Percentiles rank a stretch among this genome's conserved stretches.
phyloP scores from a whole-genome alignment of 2,888 invertebrate genomes.

The Ectemnius cavifrons region DNA sequence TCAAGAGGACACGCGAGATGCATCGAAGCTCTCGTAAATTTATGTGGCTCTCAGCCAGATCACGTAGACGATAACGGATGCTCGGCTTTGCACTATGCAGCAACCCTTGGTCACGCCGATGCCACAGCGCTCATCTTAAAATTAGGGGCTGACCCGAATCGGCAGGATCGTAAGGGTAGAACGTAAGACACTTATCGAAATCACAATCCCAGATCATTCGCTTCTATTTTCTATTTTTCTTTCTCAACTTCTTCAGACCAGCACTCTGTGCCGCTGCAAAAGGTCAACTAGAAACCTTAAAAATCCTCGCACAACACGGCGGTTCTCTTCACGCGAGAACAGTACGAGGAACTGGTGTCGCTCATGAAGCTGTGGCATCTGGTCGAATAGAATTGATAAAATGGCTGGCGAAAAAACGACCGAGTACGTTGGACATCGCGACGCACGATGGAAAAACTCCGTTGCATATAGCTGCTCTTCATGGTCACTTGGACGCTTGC shows the following conservation, averaged over 20 bases:
- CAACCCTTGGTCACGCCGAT: constrained; percentile 96
- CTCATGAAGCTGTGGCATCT: constrained; percentile 97
- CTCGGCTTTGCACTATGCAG: constrained; percentile 97
- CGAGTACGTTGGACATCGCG: constrained; percentile 90
- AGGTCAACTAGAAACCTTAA: constrained; percentile 94
- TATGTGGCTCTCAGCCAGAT: constrained; percentile 94
- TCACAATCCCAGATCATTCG: background rate
- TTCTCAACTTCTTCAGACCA: constrained; percentile 79
- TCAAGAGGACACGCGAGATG: constrained; percentile 97
- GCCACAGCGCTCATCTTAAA: constrained; percentile 93
- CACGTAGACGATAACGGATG: constrained; percentile 94
- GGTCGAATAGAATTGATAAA: constrained; percentile 92
- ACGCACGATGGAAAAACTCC: constrained; percentile 96
- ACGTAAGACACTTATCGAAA: constrained; percentile 80
- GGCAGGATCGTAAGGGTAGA: constrained; percentile 94
- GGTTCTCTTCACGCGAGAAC: constrained; percentile 96
- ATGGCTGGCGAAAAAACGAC: constrained; percentile 91
- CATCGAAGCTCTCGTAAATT: constrained; percentile 90
- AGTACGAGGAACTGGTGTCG: constrained; percentile 94
- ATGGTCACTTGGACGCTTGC: constrained; percentile 96
- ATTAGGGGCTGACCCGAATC: constrained; percentile 93
- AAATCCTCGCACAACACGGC: constrained; percentile 85
- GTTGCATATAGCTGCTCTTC: constrained; percentile 95
- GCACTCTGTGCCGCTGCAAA: constrained; percentile 97
- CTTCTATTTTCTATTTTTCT: background rate